A percentile compares a stretch with the other conserved stretches of the same genome.
Evolutionary conservation across 2,113 vertebrate genomes (phyloP).

Genomic region (Monarcha castaneiventris): DNA sequence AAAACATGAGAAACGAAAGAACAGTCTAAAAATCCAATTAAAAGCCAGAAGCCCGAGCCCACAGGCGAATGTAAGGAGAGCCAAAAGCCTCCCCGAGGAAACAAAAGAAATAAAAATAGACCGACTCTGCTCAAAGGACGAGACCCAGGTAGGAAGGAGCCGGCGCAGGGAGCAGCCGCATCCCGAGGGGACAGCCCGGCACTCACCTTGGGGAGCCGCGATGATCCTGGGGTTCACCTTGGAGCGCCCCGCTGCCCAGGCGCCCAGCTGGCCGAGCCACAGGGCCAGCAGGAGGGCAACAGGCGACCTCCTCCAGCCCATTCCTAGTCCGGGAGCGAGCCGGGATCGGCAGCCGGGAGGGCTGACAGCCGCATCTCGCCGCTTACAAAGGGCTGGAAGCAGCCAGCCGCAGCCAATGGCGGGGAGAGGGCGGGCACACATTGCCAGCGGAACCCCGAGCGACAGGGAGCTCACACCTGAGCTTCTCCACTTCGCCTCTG

Average conservation of each 20-base stretch:
- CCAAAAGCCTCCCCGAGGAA: neutral
- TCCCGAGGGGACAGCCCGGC: neutral
- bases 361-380: neutral
- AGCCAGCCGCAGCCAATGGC: neutral
- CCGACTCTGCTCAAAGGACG: neutral
- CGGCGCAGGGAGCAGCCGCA: neutral
- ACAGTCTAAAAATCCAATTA: neutral
- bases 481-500: fast-evolving
- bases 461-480: fast-evolving
- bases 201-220: conserved; percentile 19
- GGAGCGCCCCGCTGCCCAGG: neutral
- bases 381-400: neutral
- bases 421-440: neutral
- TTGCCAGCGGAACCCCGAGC: no score
- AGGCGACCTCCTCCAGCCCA: neutral
- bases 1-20: neutral
- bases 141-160: neutral
- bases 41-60: neutral
- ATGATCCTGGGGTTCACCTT: conserved; percentile 60
- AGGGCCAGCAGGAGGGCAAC: neutral
- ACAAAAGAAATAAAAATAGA: neutral
- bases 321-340: neutral
- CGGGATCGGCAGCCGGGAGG: neutral
- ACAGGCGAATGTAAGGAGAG: neutral
- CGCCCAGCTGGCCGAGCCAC: neutral